Evolutionary conservation across 2,888 invertebrate species (phyloP).

Genomic region (Plebejus melissa): DNA sequence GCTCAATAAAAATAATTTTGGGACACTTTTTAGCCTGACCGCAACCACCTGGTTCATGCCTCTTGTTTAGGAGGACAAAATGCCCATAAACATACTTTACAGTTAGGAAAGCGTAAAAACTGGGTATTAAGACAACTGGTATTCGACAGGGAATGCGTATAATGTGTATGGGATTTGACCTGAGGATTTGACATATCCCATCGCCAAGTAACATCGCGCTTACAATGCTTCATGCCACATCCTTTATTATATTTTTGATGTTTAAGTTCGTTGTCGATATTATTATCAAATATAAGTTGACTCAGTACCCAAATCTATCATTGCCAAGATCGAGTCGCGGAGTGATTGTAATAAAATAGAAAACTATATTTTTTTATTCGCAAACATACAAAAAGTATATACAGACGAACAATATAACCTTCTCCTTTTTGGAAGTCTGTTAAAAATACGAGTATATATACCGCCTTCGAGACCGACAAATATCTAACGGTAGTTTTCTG

Average conservation of each 20-base stretch:
- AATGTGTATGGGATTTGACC: background rate
- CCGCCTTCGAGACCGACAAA: too few species aligned
- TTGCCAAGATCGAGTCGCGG: too few species aligned
- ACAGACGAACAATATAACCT: background rate
- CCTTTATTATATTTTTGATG: too few species aligned
- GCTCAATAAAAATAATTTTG: background rate
- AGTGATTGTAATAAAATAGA: too few species aligned
- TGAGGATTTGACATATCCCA: too few species aligned
- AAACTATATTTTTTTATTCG: too few species aligned
- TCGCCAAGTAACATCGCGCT: background rate
- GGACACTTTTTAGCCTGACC: background rate
- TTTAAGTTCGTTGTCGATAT: too few species aligned
- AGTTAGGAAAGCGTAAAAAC: constrained; percentile 5
- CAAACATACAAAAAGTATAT: background rate
- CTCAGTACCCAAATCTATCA: too few species aligned
- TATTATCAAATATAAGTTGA: background rate
- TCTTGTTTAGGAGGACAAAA: constrained; percentile 13
- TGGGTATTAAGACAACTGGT: background rate
- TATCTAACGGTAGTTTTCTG: too few species aligned
- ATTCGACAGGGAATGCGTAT: background rate
- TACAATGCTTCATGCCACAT: background rate
- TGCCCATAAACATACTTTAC: constrained; percentile 21
- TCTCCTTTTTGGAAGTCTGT: background rate
- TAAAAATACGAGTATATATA: too few species aligned
- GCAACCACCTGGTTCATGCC: background rate